Evolutionary conservation across 2,888 invertebrate species (phyloP).

Genomic region (Tholera decimalis): DNA sequence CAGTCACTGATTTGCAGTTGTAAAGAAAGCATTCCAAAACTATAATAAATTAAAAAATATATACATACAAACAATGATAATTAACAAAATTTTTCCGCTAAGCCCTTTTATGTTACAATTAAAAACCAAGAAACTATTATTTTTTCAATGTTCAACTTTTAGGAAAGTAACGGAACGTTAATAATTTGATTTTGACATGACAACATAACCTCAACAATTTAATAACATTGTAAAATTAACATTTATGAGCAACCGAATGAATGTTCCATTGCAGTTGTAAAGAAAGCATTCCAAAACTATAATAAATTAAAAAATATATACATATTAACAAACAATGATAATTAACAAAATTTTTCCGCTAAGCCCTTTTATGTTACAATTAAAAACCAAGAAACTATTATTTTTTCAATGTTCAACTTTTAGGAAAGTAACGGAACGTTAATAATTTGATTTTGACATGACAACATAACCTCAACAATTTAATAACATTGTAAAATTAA

Average conservation of each 20-base stretch:
- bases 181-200: slow-evolving; percentile 32
- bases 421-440: slow-evolving; percentile 5
- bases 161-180: slow-evolving; percentile 6
- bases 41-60: no score
- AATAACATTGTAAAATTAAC: background rate
- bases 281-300: no score
- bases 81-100: no score
- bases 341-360: no score
- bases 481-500: background rate
- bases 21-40: no score
- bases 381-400: background rate
- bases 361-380: background rate
- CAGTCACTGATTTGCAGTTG: background rate
- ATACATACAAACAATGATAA: no score
- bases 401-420: no score
- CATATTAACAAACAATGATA: no score
- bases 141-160: no score
- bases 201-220: slow-evolving; percentile 32
- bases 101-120: background rate
- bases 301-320: no score
- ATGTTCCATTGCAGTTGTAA: background rate
- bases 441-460: slow-evolving; percentile 28
- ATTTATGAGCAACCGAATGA: background rate
- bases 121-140: background rate
- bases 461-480: slow-evolving; percentile 35